Percentiles rank a stretch among this genome's conserved stretches.
These are phyloP conservation scores for Propithecus perrieri DNA, from an alignment of 2,797 vertebrate genomes.

Conservation along the genomic window DNA sequence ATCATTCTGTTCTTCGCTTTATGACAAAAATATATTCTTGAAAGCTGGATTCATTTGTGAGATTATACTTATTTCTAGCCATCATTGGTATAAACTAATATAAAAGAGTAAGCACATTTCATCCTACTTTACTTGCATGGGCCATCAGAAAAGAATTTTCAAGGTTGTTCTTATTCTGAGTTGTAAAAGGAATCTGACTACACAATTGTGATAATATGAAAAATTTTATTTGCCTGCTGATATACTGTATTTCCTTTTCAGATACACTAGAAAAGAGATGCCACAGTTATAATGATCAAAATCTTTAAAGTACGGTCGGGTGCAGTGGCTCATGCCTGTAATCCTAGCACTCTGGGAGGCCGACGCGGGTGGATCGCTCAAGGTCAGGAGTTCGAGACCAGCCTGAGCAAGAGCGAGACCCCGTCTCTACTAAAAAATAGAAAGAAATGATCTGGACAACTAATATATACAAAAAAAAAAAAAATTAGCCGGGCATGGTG, in stretches of 20 bases:
- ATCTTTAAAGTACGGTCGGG: not conserved
- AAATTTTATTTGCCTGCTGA: constrained; percentile 26
- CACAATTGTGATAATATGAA: not conserved
- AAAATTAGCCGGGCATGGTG: too few species aligned
- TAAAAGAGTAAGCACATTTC: constrained; percentile 26
- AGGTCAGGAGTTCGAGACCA: too few species aligned
- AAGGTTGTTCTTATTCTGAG: not conserved
- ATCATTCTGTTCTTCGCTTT: not conserved
- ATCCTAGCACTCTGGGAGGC: too few species aligned
- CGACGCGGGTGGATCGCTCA: too few species aligned
- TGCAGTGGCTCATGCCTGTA: too few species aligned
- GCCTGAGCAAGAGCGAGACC: too few species aligned
- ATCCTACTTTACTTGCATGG: not conserved
- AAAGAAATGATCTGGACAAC: too few species aligned
- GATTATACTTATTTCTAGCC: not conserved
- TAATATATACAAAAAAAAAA: too few species aligned
- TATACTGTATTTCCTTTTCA: not conserved
- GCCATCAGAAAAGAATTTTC: constrained; percentile 17
- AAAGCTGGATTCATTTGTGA: constrained; percentile 39
- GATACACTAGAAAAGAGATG: not conserved
- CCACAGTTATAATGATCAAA: not conserved
- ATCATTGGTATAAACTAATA: constrained; percentile 2
- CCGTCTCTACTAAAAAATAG: too few species aligned
- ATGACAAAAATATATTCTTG: constrained; percentile 11
- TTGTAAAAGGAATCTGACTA: constrained; percentile 38